phyloP scores from a whole-genome alignment of 2,888 invertebrate genomes.

The Ptychoptera contaminata region DNA sequence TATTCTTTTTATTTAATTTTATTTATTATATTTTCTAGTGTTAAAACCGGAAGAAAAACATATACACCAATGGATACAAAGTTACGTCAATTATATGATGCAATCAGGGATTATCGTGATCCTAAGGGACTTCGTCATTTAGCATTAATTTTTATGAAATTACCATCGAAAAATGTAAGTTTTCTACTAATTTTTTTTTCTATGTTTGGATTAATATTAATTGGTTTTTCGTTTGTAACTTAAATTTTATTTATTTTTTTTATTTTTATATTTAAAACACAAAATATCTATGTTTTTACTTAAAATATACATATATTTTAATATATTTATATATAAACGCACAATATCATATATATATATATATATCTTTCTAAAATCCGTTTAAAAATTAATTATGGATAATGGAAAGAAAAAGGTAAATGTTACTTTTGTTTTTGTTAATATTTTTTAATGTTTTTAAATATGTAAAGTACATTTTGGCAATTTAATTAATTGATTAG shows the following conservation, averaged over 20 bases:
- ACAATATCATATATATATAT: too few species aligned
- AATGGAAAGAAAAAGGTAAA: slow-evolving; percentile 14
- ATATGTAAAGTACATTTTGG: background rate
- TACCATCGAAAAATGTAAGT: slow-evolving; percentile 71
- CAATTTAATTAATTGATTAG: too few species aligned
- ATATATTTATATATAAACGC: background rate
- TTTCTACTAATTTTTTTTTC: background rate
- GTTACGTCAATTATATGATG: slow-evolving; percentile 71
- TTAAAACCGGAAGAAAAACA: slow-evolving; percentile 31
- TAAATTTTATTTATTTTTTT: background rate
- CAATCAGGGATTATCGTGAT: slow-evolving; percentile 78
- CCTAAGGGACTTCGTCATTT: slow-evolving; percentile 72
- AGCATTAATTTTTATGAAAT: slow-evolving; percentile 86
- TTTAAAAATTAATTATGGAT: slow-evolving; percentile 6
- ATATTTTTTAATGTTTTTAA: slow-evolving; percentile 7
- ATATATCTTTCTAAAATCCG: too few species aligned
- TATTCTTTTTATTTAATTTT: background rate
- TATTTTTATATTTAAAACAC: background rate
- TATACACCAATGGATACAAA: slow-evolving; percentile 51
- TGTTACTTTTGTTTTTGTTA: background rate
- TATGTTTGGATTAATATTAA: background rate
- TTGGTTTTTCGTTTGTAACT: background rate
- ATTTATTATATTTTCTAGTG: slow-evolving; percentile 16
- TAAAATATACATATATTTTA: background rate
- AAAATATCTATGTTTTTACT: too few species aligned